Evolutionary conservation across 2,113 vertebrate species (phyloP).

Genomic region (Podiceps cristatus): DNA sequence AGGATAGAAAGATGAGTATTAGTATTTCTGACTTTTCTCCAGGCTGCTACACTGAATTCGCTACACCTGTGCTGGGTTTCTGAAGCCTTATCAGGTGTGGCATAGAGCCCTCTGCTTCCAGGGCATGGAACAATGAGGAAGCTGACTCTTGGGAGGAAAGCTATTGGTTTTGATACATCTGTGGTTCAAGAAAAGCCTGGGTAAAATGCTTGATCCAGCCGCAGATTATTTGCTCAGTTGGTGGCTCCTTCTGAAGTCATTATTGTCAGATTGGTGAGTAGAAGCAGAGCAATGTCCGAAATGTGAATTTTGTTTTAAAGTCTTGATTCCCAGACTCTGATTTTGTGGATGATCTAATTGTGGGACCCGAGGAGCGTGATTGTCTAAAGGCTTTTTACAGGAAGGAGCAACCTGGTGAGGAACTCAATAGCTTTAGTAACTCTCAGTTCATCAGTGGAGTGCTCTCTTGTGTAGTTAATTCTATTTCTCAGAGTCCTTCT

Average conservation of each 20-base stretch:
- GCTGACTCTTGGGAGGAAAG: not conserved
- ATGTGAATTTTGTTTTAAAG: not conserved
- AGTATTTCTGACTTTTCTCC: not conserved
- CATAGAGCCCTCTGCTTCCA: not conserved
- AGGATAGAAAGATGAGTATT: accelerated
- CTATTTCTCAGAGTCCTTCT: not conserved
- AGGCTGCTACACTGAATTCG: not conserved
- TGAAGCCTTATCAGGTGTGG: not conserved
- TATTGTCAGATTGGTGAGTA: not conserved
- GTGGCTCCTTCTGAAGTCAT: not conserved
- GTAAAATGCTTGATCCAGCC: not conserved
- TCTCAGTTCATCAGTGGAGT: not conserved
- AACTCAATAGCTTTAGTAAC: not conserved
- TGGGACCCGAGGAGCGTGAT: not conserved
- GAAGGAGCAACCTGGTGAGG: not conserved
- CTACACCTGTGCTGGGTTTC: not conserved
- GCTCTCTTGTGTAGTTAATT: not conserved
- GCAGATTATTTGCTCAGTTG: not conserved
- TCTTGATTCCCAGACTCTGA: not conserved
- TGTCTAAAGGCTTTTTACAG: not conserved
- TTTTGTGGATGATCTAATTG: not conserved
- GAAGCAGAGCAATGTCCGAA: not conserved
- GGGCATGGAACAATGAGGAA: not conserved
- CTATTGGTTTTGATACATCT: not conserved
- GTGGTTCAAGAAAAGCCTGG: not conserved